A percentile compares a stretch with the other conserved stretches of the same genome.
These are phyloP conservation scores for Lepeophtheirus nordmannii DNA, from an alignment of 2,888 invertebrate species.

Conservation along the genomic window DNA sequence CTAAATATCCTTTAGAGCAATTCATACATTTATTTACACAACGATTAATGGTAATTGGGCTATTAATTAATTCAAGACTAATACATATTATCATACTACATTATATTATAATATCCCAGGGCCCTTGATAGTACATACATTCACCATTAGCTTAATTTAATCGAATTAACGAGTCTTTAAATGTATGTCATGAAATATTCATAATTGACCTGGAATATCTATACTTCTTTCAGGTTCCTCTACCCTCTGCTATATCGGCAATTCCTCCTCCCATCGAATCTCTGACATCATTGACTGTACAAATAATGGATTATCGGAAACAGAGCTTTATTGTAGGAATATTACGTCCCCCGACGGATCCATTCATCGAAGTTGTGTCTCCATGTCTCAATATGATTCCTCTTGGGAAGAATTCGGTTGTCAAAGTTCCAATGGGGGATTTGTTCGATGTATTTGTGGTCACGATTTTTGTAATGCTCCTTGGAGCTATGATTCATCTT, in stretches of 20 bases:
- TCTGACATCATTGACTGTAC: slow-evolving; percentile 8
- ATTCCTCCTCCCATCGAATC: not conserved
- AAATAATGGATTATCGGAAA: not conserved
- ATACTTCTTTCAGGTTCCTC: not conserved
- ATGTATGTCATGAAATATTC: too few relatives aligned
- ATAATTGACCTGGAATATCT: too few relatives aligned
- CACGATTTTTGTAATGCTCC: slow-evolving; percentile 10
- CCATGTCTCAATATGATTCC: slow-evolving; percentile 13
- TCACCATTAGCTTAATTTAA: too few relatives aligned
- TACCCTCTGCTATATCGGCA: slow-evolving; percentile 11
- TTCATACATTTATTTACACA: too few relatives aligned
- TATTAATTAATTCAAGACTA: too few relatives aligned
- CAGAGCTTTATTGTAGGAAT: slow-evolving; percentile 11
- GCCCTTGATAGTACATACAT: too few relatives aligned
- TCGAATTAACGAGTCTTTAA: too few relatives aligned
- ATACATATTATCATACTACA: too few relatives aligned
- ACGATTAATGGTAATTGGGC: too few relatives aligned
- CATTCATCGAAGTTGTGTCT: slow-evolving; percentile 13
- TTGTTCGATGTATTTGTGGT: slow-evolving; percentile 8
- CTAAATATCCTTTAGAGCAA: too few relatives aligned
- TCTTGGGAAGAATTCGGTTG: slow-evolving; percentile 12
- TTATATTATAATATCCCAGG: too few relatives aligned
- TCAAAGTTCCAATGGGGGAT: not conserved
- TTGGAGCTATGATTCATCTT: not conserved
- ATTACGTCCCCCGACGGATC: slow-evolving; percentile 4